Conservation (phyloP, 92 coral and sea anemone species). For the Plumapathes pennacea region DNA sequence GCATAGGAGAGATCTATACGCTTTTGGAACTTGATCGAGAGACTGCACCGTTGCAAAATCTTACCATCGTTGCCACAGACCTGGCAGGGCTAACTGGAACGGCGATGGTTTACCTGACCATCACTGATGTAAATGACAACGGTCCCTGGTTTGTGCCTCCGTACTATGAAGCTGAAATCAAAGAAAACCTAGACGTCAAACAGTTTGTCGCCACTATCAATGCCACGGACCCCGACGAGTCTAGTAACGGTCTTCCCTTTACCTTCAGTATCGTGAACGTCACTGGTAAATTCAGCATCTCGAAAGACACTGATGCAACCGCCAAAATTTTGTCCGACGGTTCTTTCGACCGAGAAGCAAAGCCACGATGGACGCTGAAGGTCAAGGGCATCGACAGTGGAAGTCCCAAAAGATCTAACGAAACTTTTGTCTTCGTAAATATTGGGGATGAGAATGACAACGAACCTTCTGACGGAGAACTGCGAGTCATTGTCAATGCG, state of each 20-base stretch:
- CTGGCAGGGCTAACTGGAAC: conserved; percentile 80
- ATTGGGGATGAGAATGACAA: conserved; percentile 61
- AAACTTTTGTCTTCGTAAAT: conserved; percentile 64
- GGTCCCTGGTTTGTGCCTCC: conserved; percentile 93
- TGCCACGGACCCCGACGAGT: conserved; percentile 86
- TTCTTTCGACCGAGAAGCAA: conserved; percentile 54
- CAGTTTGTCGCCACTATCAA: conserved; percentile 66
- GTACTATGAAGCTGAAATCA: conserved; percentile 69
- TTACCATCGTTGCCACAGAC: conserved; percentile 83
- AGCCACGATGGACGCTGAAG: conserved; percentile 58
- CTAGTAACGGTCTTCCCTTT: conserved; percentile 76
- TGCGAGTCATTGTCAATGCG: conserved; percentile 77
- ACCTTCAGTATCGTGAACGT: conserved; percentile 38
- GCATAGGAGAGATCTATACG: conserved; percentile 61
- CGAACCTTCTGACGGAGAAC: conserved; percentile 74
- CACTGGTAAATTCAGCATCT: conserved; percentile 32
- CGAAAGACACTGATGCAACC: conserved; percentile 43
- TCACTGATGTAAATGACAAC: conserved; percentile 82
- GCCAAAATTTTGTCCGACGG: conserved; percentile 55
- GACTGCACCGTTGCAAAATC: conserved; percentile 49
- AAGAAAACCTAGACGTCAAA: conserved; percentile 47
- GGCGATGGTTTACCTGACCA: conserved; percentile 52
- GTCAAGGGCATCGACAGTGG: conserved; percentile 76
- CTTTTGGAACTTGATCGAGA: conserved; percentile 77
- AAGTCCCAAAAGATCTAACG: conserved; percentile 49